Evolutionary conservation across 2,888 invertebrate genomes (phyloP).

Genomic region (Melitaea athalia): DNA sequence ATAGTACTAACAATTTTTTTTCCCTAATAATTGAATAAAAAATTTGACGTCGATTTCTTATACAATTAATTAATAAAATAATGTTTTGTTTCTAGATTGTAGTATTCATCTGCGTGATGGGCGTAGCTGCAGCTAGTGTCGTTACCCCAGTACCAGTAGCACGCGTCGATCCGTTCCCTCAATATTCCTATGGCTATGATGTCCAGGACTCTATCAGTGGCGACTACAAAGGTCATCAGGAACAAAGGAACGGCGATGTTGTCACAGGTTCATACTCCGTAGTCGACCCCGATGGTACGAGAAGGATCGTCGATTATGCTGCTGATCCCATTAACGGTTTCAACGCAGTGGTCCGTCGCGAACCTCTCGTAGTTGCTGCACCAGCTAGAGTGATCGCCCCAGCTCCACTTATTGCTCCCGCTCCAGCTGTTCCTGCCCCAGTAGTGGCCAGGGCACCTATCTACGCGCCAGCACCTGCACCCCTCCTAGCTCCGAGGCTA

Average conservation of each 20-base stretch:
- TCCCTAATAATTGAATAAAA: background rate
- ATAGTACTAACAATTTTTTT: background rate
- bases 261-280: slow-evolving; percentile 82
- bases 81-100: slow-evolving; percentile 61
- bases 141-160: slow-evolving; percentile 64
- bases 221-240: slow-evolving; percentile 82
- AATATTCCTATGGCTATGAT: slow-evolving; percentile 83
- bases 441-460: slow-evolving; percentile 49
- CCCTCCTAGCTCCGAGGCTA: slow-evolving; percentile 58
- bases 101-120: slow-evolving; percentile 73
- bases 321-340: slow-evolving; percentile 82
- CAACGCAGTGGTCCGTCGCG: slow-evolving; percentile 81
- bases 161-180: slow-evolving; percentile 72
- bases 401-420: slow-evolving; percentile 54
- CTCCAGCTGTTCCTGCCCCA: slow-evolving; percentile 49
- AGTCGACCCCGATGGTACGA: slow-evolving; percentile 81
- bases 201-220: slow-evolving; percentile 82
- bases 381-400: slow-evolving; percentile 53
- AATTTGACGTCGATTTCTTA: background rate
- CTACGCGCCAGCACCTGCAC: slow-evolving; percentile 45
- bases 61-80: background rate
- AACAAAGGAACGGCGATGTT: slow-evolving; percentile 80
- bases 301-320: slow-evolving; percentile 80
- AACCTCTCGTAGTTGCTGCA: slow-evolving; percentile 65
- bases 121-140: slow-evolving; percentile 65